These are phyloP conservation scores for Cygnus atratus DNA, from an alignment of 2,113 vertebrate species.

Conservation along the genomic window DNA sequence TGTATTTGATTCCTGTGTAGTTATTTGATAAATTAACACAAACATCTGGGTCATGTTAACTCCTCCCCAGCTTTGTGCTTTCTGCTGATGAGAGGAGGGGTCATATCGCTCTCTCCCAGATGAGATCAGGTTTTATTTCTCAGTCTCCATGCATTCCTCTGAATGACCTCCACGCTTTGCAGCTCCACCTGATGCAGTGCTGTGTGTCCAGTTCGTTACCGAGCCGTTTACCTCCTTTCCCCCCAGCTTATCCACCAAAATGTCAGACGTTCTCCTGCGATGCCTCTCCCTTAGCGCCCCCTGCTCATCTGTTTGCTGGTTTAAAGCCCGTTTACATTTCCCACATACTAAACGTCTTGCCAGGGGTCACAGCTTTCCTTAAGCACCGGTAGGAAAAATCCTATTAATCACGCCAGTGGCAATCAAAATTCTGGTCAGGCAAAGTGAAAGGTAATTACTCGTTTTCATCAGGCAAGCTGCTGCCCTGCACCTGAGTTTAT, in stretches of 20 bases:
- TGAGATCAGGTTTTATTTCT: not conserved
- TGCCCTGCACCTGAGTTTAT: conserved; percentile 36
- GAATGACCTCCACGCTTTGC: not conserved
- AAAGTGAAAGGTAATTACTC: not conserved
- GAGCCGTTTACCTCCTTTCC: not conserved
- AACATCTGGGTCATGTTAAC: not conserved
- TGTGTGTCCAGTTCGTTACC: not conserved
- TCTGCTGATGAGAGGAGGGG: not conserved
- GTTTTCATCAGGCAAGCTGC: conserved; percentile 43
- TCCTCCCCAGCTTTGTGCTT: not conserved
- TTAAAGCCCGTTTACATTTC: not conserved
- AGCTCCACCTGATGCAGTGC: not conserved
- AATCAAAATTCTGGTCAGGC: conserved; percentile 18
- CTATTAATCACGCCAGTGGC: not conserved
- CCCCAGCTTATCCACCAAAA: not conserved
- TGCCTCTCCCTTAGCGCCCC: not conserved
- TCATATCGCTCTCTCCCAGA: not conserved
- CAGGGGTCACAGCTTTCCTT: not conserved
- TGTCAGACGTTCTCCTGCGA: not conserved
- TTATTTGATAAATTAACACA: not conserved
- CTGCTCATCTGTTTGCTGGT: not conserved
- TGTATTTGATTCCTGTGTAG: not conserved
- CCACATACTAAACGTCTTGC: not conserved
- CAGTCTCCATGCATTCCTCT: not conserved
- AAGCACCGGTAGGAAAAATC: not conserved